Percentiles rank a stretch among this genome's conserved stretches.
Conservation (phyloP, 2,113 vertebrate genomes). For the Bufo gargarizans region DNA sequence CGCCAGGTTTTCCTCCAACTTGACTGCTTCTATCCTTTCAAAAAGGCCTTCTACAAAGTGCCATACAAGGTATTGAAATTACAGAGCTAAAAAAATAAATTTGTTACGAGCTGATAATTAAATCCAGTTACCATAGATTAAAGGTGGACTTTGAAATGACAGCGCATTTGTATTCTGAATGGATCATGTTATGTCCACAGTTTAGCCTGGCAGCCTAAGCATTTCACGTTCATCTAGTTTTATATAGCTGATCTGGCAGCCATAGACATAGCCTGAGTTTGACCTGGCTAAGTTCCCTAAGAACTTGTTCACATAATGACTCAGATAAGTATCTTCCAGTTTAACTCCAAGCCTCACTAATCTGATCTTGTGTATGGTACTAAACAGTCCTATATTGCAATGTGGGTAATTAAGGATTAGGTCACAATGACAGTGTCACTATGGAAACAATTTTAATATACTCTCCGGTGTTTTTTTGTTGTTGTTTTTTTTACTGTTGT, state of each 20-base stretch:
- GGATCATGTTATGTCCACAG: conserved; percentile 12
- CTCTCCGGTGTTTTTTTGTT: conserved; percentile 36
- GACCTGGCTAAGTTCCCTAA: conserved; percentile 44
- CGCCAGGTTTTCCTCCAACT: no score
- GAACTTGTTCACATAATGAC: conserved; percentile 34
- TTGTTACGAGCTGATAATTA: background rate
- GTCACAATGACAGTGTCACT: conserved; percentile 77
- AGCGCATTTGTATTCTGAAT: background rate
- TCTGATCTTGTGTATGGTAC: conserved; percentile 75
- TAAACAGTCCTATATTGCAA: conserved; percentile 78
- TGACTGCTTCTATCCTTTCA: no score
- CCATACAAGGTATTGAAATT: no score
- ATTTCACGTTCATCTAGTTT: conserved; percentile 4
- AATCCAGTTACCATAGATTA: background rate
- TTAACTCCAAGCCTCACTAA: conserved; percentile 75
- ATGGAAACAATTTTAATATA: conserved; percentile 68
- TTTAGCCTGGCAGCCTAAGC: background rate
- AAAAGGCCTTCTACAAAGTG: no score
- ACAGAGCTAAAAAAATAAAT: background rate
- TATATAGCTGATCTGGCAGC: conserved; percentile 1
- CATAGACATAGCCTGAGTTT: conserved; percentile 36
- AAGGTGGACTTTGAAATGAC: background rate
- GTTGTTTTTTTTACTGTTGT: conserved; percentile 61
- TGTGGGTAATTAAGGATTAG: conserved; percentile 75
- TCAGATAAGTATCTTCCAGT: conserved; percentile 60